These are phyloP conservation scores for Peromyscus nudipes DNA, from an alignment of 2,797 vertebrate genomes.

Conservation along the genomic window DNA sequence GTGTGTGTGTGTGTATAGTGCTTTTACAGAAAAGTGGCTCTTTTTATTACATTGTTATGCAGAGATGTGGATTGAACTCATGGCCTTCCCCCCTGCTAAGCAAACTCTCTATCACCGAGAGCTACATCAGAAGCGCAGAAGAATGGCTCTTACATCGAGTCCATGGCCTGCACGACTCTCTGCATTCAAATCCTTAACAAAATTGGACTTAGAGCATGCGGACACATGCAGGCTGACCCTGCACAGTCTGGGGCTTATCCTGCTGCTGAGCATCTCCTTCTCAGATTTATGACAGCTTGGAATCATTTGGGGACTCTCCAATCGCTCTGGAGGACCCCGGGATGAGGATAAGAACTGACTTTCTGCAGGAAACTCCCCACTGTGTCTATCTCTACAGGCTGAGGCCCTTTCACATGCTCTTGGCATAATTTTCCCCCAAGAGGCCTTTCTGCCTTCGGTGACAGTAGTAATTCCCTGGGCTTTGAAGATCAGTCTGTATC, in stretches of 20 bases:
- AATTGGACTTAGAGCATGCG: neutral
- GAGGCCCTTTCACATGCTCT: neutral
- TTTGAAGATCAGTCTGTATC: slow-evolving; percentile 43
- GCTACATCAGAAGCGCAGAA: neutral
- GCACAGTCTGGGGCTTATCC: neutral
- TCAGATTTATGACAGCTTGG: neutral
- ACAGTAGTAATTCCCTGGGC: neutral
- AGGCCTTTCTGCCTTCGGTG: slow-evolving; percentile 16
- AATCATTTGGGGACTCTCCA: slow-evolving; percentile 8
- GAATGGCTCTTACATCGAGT: neutral
- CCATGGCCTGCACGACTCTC: slow-evolving; percentile 19
- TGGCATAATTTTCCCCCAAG: slow-evolving; percentile 35
- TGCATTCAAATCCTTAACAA: slow-evolving; percentile 13
- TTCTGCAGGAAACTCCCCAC: neutral
- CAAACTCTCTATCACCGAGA: neutral
- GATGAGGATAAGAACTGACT: neutral
- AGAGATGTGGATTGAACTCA: neutral
- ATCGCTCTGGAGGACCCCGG: neutral
- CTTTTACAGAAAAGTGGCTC: slow-evolving; percentile 18
- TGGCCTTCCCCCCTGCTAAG: neutral
- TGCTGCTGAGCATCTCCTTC: neutral
- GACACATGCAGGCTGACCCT: neutral
- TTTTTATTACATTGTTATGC: neutral
- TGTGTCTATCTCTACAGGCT: neutral
- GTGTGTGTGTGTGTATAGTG: too few relatives aligned